Conservation (phyloP, 2,113 vertebrate genomes). For the Malaclemys terrapin region DNA sequence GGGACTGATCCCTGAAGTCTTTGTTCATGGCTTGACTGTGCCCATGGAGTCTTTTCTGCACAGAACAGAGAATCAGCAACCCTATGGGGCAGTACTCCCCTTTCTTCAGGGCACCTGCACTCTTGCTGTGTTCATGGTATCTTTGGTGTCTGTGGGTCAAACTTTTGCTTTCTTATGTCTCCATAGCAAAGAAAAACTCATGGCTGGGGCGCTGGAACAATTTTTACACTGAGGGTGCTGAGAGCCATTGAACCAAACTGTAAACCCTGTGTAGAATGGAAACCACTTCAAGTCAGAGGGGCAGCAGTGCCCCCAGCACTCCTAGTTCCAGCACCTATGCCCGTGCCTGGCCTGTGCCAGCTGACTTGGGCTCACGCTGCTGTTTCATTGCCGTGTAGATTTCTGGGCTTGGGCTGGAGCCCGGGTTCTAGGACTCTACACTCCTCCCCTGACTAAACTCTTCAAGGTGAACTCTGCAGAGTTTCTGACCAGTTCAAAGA, state of each 20-base stretch:
- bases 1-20: background rate
- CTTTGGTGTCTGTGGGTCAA: background rate
- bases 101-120: background rate
- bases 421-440: background rate
- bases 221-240: no score
- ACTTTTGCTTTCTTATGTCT: background rate
- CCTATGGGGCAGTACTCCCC: background rate
- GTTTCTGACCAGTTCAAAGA: background rate
- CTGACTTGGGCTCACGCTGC: background rate
- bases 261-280: no score
- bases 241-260: no score
- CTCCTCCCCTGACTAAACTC: background rate
- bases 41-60: background rate
- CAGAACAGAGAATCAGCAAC: background rate
- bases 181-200: background rate
- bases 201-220: background rate
- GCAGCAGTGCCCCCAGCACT: no score
- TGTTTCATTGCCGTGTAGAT: background rate
- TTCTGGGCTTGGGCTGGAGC: background rate
- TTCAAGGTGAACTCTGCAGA: slow-evolving; percentile 45
- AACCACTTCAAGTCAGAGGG: no score
- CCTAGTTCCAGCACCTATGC: no score
- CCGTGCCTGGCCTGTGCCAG: background rate
- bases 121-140: background rate
- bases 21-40: background rate